These are phyloP conservation scores for Pavo muticus DNA, from an alignment of 2,113 vertebrate genomes.

Conservation along the genomic window DNA sequence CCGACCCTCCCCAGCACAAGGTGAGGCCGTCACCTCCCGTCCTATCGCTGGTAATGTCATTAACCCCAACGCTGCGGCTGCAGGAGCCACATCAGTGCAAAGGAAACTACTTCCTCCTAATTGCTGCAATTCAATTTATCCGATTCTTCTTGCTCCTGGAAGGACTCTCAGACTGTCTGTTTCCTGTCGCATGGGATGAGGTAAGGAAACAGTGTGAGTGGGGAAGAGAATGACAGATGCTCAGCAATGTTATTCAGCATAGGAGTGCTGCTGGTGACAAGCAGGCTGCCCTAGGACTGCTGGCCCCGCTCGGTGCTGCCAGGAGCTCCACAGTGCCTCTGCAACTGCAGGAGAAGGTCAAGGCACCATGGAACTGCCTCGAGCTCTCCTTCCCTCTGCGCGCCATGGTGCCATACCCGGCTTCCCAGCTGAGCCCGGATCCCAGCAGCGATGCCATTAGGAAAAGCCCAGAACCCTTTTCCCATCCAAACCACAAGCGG, in stretches of 20 bases:
- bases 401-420: fast-evolving
- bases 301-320: too few relatives aligned
- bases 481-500: background rate
- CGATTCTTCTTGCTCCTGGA: fast-evolving
- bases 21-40: too few relatives aligned
- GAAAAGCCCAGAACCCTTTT: background rate
- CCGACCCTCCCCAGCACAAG: too few relatives aligned
- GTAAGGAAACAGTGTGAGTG: fast-evolving
- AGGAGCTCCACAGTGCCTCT: too few relatives aligned
- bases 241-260: background rate
- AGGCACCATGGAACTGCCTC: background rate
- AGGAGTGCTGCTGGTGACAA: fast-evolving
- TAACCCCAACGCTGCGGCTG: background rate
- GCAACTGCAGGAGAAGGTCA: too few relatives aligned
- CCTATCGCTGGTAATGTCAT: too few relatives aligned
- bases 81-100: background rate
- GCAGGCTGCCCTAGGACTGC: too few relatives aligned
- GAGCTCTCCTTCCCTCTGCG: background rate
- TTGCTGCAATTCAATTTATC: background rate
- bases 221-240: background rate
- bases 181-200: background rate
- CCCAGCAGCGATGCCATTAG: background rate
- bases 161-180: background rate
- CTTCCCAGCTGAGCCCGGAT: fast-evolving
- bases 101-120: background rate